phyloP scores from a whole-genome alignment of 2,797 vertebrate genomes.

The Ctenochaetus hawaiiensis region DNA sequence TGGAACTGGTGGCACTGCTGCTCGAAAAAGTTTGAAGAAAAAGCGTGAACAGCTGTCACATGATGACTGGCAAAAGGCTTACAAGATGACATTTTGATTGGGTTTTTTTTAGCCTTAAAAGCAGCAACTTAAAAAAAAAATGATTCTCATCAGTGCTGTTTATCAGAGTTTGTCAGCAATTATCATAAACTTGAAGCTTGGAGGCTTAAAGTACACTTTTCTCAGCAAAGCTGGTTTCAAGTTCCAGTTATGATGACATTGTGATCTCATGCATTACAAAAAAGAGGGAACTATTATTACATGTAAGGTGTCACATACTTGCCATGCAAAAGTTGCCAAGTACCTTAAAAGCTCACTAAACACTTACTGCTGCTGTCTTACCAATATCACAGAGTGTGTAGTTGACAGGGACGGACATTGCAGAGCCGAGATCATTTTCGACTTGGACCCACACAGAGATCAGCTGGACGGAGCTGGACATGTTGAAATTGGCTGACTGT shows the following conservation, averaged over 20 bases:
- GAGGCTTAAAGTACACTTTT: neutral
- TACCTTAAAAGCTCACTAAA: neutral
- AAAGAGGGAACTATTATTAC: neutral
- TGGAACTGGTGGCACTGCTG: conserved; percentile 88
- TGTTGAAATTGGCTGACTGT: conserved; percentile 64
- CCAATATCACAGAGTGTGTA: conserved; percentile 86
- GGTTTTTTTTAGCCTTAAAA: no score
- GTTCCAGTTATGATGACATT: neutral
- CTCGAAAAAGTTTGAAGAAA: neutral
- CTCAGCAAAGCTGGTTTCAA: neutral
- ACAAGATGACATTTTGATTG: no score
- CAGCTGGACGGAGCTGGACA: conserved; percentile 47
- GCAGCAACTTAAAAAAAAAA: no score
- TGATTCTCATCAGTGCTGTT: no score
- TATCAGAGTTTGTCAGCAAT: neutral
- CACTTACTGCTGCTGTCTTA: conserved; percentile 58
- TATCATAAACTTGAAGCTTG: neutral
- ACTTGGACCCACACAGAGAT: conserved; percentile 83
- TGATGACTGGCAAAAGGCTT: no score
- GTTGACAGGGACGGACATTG: conserved; percentile 64
- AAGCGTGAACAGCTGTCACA: no score
- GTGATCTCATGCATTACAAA: neutral
- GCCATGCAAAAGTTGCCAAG: neutral
- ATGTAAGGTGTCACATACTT: neutral
- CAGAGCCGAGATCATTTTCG: conserved; percentile 85